Evolutionary conservation across 2,888 invertebrate genomes (phyloP).

Genomic region (Ochropacha duplaris): DNA sequence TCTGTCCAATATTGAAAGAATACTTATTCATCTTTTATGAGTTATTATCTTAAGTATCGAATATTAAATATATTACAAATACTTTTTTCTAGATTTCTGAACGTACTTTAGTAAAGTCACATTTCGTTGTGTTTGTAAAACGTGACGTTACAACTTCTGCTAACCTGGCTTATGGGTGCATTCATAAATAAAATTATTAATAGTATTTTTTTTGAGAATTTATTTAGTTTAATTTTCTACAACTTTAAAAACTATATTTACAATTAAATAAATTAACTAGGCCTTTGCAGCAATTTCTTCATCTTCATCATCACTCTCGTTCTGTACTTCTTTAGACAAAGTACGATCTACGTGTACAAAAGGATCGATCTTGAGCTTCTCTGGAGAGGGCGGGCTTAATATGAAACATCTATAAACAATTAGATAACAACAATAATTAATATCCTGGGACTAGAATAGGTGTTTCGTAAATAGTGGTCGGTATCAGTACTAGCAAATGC

Average conservation of each 20-base stretch:
- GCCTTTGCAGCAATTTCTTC: conserved; percentile 56
- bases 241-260: conserved; percentile 20
- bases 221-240: conserved; percentile 31
- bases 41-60: no score
- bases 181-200: not conserved
- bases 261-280: conserved; percentile 21
- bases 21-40: no score
- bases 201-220: not conserved
- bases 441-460: not conserved
- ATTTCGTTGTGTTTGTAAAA: not conserved
- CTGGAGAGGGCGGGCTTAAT: conserved; percentile 85
- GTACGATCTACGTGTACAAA: conserved; percentile 75
- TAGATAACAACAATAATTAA: not conserved
- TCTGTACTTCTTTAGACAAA: conserved; percentile 61
- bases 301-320: conserved; percentile 73
- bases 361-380: conserved; percentile 87
- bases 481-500: no score
- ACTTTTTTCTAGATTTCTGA: conserved; percentile 11
- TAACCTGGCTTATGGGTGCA: not conserved
- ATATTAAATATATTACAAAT: no score
- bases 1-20: no score
- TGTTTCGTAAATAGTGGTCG: no score
- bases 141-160: not conserved
- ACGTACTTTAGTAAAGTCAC: not conserved
- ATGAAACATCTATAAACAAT: conserved; percentile 82